Percentiles rank a stretch among this genome's conserved stretches.
Conservation (phyloP, 2,797 vertebrate species). For the Gallirallus australis region DNA sequence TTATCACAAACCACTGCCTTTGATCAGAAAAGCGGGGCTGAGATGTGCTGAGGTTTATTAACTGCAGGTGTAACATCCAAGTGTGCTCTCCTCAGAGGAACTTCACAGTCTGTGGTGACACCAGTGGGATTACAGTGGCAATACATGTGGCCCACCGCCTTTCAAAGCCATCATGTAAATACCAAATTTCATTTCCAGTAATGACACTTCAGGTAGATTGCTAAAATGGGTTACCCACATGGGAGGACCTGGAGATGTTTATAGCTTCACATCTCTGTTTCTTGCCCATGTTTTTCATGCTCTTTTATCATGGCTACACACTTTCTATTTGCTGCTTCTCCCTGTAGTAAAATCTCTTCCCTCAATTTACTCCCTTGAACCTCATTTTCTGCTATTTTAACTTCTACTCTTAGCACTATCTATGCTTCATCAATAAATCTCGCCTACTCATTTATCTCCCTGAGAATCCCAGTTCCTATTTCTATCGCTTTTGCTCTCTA, state of each 20-base stretch:
- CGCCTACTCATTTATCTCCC: constrained; percentile 74
- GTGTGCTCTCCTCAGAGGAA: neutral
- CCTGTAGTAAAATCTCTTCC: constrained; percentile 57
- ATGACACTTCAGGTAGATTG: neutral
- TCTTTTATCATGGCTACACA: neutral
- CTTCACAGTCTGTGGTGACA: neutral
- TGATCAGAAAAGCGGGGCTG: neutral
- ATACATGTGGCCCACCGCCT: neutral
- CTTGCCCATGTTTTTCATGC: neutral
- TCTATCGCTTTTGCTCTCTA: constrained; percentile 59
- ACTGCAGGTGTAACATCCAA: neutral
- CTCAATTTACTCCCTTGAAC: constrained; percentile 76
- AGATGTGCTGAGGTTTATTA: constrained; percentile 33
- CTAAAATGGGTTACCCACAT: neutral
- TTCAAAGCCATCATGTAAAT: constrained; percentile 19
- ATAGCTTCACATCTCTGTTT: neutral
- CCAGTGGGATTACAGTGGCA: neutral
- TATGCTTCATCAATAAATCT: constrained; percentile 80
- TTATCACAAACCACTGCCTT: neutral
- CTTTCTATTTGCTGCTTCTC: constrained; percentile 30
- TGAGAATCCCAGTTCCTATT: constrained; percentile 62
- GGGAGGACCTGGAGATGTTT: neutral
- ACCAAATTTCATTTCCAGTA: neutral
- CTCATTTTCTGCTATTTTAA: constrained; percentile 80
- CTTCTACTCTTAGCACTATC: constrained; percentile 73